Evolutionary conservation across 2,888 invertebrate species (phyloP), one percentile per base, ranked within the genome.

Genomic region (Alloplasta piceator): DNA sequence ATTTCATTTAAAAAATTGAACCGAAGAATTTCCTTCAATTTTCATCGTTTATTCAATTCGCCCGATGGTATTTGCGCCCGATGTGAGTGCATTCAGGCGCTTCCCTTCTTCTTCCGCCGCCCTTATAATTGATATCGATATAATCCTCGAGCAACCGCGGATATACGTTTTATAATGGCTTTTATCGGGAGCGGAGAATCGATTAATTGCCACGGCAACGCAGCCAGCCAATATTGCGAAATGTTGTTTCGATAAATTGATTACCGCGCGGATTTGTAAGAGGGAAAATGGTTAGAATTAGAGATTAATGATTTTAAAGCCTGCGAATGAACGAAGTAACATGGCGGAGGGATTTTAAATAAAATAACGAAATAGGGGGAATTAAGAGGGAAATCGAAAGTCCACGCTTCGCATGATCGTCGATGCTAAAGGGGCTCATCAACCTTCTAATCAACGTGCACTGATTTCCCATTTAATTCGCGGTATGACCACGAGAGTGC

Each of bases 401-500:
- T 75, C 38, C 12, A 26, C 50, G 55, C 58, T 77, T 64, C 61
- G 67, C 71, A 70, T 80, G 77, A 81, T 80, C 77, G 76, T 82
- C 64, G 61, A 58, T 68, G 55, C 66, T 74, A 76, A 74, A 67
- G 46, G 61, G 80, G 82, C 86, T 85, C 88, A 87, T 89, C 87
- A 86, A 85, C 87, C 80, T 84, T 86, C 87, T 89, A 89, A 89
- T 89, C 89, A 87, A 84, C 85, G 85, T 80, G 89, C 88, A 86
- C 88, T 89, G 89, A 88, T 89, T 89, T 87, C 82, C 80, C 80
- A 84, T 82, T 86, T 87, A 89, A 89, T 88, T 86, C 84, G 80
- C 83, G 80, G 82, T 78, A 46, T 55, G 82, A 81, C 68, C 84
- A 84, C 82, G 86, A 76, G 85, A 85, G 76, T 74, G 78, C 80